Base-by-base conservation (phyloP, 2,797 vertebrate genomes). In the Gambelia wislizenii region DNA sequence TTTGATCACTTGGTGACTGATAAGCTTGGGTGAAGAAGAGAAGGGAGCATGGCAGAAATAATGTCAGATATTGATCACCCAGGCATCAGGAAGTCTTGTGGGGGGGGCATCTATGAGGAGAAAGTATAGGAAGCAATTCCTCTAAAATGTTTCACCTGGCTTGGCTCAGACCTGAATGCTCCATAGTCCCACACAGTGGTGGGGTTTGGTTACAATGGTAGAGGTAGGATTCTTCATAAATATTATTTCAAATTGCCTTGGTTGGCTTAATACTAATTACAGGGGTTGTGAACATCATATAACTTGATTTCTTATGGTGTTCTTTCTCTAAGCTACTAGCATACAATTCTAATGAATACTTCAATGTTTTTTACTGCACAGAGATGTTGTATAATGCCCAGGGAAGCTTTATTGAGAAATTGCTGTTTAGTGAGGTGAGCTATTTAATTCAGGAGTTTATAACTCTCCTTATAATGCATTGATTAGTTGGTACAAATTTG, bases 341-440 rank as follows among this genome's bases (percentile, higher is more conserved):
- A 81, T 27, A 36, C 18, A 12, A 27, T 59, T 85, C 9, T 85
- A 54, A 20, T 20, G 54, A 78, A 39, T 69, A 56, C 30, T 79
- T 91, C 86, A 67, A 8, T 3, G 47, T 79, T 81, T 59, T 42
- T 87, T 74, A 33, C 39, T 61, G 3, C 54, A 72, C 18, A 87
- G 20, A 2, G 44, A 30, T 86, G 18, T 59, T 56, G n/a, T 64
- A 42, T 16, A 13, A 83, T 86, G 86, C 30, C 84, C 33, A 54
- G 85, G 72, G 80, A 4, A 80, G 36, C 69, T 89, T 16, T 78
- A 4, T 86, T 10, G 67, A 4, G 22, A 39, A 27, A 3, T 74
- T 87, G 79, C 33, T 90, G 25, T 77, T 89, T 87, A 39, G 1
- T 39, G 39, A 87, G 49, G 79, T 54, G 22, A 76, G 39, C 72